Evolutionary conservation across 1,140 invertebrate species (phyloP).

Genomic region (Hypothenemus hampei): DNA sequence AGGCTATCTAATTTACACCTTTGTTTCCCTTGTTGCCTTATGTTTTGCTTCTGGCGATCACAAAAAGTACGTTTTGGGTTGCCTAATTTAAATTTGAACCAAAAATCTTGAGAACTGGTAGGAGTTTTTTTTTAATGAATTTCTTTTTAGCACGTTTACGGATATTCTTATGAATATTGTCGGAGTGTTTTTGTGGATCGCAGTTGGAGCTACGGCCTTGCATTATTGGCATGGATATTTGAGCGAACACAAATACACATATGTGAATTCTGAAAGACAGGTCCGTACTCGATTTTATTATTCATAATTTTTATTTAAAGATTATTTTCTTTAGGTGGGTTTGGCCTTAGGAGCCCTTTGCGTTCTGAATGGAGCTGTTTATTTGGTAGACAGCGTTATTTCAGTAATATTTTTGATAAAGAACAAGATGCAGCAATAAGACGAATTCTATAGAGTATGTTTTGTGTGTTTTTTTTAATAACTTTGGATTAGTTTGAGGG

Average conservation of each 20-base stretch:
- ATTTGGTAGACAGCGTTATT: conserved; percentile 70
- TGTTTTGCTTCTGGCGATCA: conserved; percentile 72
- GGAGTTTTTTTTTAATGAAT: neutral
- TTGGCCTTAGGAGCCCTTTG: conserved; percentile 73
- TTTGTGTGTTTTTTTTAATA: no score
- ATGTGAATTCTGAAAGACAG: conserved; percentile 63
- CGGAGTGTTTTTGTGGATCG: conserved; percentile 75
- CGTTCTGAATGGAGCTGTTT: conserved; percentile 69
- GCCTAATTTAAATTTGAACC: neutral
- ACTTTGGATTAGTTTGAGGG: no score
- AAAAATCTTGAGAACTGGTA: no score
- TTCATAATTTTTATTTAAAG: neutral
- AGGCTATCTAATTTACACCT: conserved; percentile 77
- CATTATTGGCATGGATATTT: conserved; percentile 84
- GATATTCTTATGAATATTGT: conserved; percentile 84
- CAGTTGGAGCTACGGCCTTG: conserved; percentile 74
- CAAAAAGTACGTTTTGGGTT: conserved; percentile 54
- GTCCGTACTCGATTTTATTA: conserved; percentile 44
- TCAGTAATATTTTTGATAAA: conserved; percentile 53
- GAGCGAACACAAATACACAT: conserved; percentile 65
- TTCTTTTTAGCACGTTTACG: conserved; percentile 43
- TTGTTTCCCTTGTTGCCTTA: conserved; percentile 62
- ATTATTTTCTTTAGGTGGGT: conserved; percentile 55
- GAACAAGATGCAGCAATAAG: conserved; percentile 28
- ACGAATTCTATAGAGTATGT: no score